These are phyloP conservation scores for Cataglyphis hispanica DNA, from an alignment of 1,140 invertebrate genomes.

Conservation along the genomic window DNA sequence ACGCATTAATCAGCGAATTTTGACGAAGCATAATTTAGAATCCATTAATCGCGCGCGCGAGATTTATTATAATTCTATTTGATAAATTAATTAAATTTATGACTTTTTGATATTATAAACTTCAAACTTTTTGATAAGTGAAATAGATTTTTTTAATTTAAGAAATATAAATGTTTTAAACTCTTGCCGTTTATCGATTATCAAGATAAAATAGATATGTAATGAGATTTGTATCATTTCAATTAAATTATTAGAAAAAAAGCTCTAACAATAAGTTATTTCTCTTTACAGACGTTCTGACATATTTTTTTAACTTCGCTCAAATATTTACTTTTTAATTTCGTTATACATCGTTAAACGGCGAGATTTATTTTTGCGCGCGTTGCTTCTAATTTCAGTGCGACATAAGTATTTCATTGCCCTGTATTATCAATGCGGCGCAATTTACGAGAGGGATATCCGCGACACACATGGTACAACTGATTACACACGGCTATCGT, in stretches of 20 bases:
- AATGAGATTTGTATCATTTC: not conserved
- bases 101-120: too few species aligned
- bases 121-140: too few species aligned
- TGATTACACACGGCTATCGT: slow-evolving; percentile 43
- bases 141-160: not conserved
- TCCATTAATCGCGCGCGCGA: not conserved
- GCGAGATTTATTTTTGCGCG: slow-evolving; percentile 1
- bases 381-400: slow-evolving; percentile 12
- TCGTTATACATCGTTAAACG: not conserved
- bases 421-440: slow-evolving; percentile 26
- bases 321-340: not conserved
- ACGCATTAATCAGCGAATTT: slow-evolving; percentile 17
- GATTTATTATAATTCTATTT: not conserved
- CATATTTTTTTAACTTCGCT: not conserved
- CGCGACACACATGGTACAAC: slow-evolving; percentile 17
- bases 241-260: not conserved
- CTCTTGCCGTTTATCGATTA: not conserved
- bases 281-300: not conserved
- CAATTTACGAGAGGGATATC: slow-evolving; percentile 33
- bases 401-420: slow-evolving; percentile 38
- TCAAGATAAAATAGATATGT: not conserved
- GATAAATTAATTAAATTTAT: not conserved
- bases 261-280: too few species aligned
- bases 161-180: not conserved
- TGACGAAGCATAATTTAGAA: not conserved